Base-by-base conservation (phyloP, 2,113 vertebrate species). In the Craseonycteris thonglongyai region DNA sequence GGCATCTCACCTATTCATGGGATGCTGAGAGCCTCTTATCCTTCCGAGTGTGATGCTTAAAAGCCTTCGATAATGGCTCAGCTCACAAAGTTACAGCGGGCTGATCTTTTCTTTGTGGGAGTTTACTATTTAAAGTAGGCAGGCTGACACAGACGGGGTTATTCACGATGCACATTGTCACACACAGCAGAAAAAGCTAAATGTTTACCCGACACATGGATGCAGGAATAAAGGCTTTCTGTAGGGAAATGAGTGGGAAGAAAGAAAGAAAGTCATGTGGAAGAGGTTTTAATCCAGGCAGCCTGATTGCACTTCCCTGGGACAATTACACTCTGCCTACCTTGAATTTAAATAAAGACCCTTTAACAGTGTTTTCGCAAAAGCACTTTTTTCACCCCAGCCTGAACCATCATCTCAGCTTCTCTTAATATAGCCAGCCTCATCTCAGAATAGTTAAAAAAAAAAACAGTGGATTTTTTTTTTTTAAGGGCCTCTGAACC, bases 21-120 rank as follows among this genome's bases (percentile, higher is more conserved):
- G 85, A 47, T 66, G 69, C 85, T 54, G 84, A 95, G 95, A 96
- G 95, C 80, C 96, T 93, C 94, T 96, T 68, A 65, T 95, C 84
- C 74, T 96, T 65, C 93, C 3, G 8, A 92, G 88, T n/a, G 74
- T 33, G 4, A 47, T 1, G 22, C 69, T 89, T 66, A 40, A 86
- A 81, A 93, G 92, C 93, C 69, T 63, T 18, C 63, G 3, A 21
- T 47, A 65, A 69, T 51, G 61, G 89, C 68, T 85, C 19, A 0
- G 78, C 91, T 87, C 88, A 3, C 40, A 3, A 47, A 75, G 86
- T 75, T 65, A 40, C 92, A 59, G 22, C 0, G 6, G 42, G 78
- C 89, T 35, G 86, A 40, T 35, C 42, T 72, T 71, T 66, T 24
- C 93, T 76, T 65, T 40, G 6, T 63, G 9, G 12, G 66, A 80